Conservation (phyloP, 2,797 vertebrate genomes). For the Anguilla pacifica region DNA sequence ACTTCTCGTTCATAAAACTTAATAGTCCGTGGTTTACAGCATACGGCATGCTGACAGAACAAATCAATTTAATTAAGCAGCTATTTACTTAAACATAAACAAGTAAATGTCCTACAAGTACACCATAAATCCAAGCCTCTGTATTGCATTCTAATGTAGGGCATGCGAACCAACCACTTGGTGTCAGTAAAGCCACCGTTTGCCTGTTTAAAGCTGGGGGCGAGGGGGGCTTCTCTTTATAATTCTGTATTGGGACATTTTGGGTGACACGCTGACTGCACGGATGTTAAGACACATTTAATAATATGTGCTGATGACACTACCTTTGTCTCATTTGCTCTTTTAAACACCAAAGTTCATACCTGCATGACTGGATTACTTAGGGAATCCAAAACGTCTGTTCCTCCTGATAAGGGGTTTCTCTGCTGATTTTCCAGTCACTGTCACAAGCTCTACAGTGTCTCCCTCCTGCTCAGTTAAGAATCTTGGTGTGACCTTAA, state of each 20-base stretch:
- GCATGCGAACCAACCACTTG: constrained; percentile 43
- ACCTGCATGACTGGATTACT: background rate
- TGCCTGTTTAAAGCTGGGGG: background rate
- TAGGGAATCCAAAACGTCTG: too few species aligned
- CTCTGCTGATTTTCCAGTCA: too few species aligned
- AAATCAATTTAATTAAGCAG: background rate
- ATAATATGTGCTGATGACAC: background rate
- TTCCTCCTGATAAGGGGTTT: too few species aligned
- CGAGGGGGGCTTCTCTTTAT: background rate
- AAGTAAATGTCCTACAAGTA: background rate
- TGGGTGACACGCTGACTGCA: background rate
- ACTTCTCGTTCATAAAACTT: background rate
- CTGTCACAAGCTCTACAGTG: too few species aligned
- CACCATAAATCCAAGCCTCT: background rate
- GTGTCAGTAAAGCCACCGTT: constrained; percentile 55
- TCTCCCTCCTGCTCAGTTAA: too few species aligned
- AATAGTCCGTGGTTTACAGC: background rate
- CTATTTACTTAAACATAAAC: background rate
- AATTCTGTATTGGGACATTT: background rate
- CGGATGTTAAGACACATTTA: background rate
- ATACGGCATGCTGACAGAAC: background rate
- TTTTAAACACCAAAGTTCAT: background rate
- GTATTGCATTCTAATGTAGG: background rate
- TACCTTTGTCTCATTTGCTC: background rate
- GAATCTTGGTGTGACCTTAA: too few species aligned